Conservation (phyloP, 2,113 vertebrate genomes). For the Ranitomeya variabilis region DNA sequence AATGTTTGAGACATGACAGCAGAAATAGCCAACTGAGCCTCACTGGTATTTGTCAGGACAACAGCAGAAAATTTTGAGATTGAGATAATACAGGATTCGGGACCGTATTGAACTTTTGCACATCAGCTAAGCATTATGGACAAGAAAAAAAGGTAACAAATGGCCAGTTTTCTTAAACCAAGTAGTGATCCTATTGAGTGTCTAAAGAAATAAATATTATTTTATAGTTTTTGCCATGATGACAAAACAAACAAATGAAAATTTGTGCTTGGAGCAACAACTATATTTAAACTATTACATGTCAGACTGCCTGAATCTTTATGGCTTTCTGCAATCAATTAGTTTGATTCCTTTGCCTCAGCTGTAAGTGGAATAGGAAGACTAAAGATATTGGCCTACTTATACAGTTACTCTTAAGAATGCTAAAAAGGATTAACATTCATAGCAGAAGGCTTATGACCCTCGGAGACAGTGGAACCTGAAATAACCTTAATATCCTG, state of each 20-base stretch:
- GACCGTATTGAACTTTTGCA: neutral
- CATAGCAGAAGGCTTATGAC: conserved; percentile 78
- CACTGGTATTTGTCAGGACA: neutral
- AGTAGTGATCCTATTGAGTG: neutral
- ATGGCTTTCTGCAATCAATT: conserved; percentile 50
- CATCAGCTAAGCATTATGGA: neutral
- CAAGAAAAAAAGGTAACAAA: neutral
- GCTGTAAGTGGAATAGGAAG: conserved; percentile 68
- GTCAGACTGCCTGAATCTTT: conserved; percentile 7
- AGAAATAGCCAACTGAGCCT: neutral
- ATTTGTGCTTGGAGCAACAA: neutral
- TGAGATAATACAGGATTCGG: neutral
- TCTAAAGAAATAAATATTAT: neutral
- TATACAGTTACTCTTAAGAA: conserved; percentile 73
- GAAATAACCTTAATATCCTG: conserved; percentile 83
- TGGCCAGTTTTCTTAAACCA: neutral
- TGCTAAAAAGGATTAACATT: conserved; percentile 77
- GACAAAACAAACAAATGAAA: neutral
- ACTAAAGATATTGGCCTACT: conserved; percentile 76
- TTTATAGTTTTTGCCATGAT: neutral
- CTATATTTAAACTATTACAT: neutral
- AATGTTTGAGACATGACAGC: neutral
- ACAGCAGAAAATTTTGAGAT: neutral
- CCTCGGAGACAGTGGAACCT: conserved; percentile 80
- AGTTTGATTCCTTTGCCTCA: conserved; percentile 70